These are phyloP conservation scores for Porites australiensis DNA, from an alignment of 64 coral and sea anemone species.

Conservation along the genomic window DNA sequence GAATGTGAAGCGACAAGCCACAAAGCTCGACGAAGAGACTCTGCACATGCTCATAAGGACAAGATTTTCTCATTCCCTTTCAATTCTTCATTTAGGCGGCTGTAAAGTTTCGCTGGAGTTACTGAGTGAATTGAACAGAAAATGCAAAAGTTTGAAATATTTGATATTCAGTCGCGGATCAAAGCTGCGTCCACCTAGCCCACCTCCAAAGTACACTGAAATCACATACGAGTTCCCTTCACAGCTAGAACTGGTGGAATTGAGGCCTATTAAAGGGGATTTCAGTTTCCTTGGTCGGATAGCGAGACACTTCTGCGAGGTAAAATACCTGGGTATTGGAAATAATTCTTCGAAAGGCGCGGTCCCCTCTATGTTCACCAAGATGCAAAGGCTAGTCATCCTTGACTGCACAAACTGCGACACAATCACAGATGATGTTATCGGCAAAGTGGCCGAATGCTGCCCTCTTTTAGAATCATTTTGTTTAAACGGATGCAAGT, in stretches of 20 bases:
- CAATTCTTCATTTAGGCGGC: conserved; percentile 86
- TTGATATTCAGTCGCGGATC: conserved; percentile 96
- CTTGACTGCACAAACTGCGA: conserved; percentile 99
- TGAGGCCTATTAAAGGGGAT: conserved; percentile 94
- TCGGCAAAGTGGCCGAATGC: conserved; percentile 89
- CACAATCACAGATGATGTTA: conserved; percentile 95
- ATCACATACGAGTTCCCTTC: conserved; percentile 89
- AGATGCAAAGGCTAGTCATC: conserved; percentile 91
- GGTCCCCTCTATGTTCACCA: conserved; percentile 92
- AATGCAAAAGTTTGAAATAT: conserved; percentile 88
- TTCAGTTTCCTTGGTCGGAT: conserved; percentile 91
- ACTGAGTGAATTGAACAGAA: conserved; percentile 81
- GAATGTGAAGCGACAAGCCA: conserved; percentile 83
- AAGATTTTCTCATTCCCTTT: conserved; percentile 84
- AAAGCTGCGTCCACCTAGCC: conserved; percentile 71
- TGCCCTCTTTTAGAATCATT: conserved; percentile 89
- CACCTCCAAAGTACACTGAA: conserved; percentile 69
- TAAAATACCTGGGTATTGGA: conserved; percentile 94
- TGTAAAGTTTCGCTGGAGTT: conserved; percentile 86
- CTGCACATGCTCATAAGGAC: conserved; percentile 91
- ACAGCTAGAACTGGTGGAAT: conserved; percentile 89
- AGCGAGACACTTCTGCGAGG: conserved; percentile 90
- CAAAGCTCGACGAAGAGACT: conserved; percentile 82
- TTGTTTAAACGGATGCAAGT: conserved; percentile 97
- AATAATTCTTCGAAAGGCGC: conserved; percentile 91